Percentiles rank a stretch among this genome's conserved stretches.
Evolutionary conservation across 1,140 invertebrate genomes (phyloP).

Genomic region (Agrilus planipennis): DNA sequence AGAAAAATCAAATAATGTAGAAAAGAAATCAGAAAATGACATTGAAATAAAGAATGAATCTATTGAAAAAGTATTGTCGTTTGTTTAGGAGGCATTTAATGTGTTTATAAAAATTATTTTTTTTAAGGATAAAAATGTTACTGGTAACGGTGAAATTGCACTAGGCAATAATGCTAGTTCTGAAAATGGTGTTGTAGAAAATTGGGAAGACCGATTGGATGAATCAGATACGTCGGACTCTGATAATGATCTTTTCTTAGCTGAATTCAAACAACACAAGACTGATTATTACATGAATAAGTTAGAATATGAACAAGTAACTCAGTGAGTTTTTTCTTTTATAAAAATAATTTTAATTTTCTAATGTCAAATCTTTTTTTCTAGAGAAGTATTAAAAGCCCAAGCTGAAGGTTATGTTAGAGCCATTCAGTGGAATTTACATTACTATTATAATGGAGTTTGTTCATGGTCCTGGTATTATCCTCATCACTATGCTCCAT

Average conservation of each 20-base stretch:
- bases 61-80: no score
- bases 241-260: conserved; percentile 44
- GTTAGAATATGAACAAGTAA: conserved; percentile 64
- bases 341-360: conserved; percentile 4
- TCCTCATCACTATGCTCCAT: conserved; percentile 92
- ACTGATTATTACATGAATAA: conserved; percentile 87
- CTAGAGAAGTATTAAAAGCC: conserved; percentile 60
- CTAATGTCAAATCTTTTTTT: conserved; percentile 13
- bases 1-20: conserved; percentile 14
- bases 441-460: conserved; percentile 94
- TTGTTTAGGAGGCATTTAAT: no score
- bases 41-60: no score
- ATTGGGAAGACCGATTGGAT: conserved; percentile 9
- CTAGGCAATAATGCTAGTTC: not conserved
- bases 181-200: not conserved
- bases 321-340: conserved; percentile 40
- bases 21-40: no score
- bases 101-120: no score
- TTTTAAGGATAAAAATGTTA: no score
- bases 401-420: conserved; percentile 81
- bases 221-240: conserved; percentile 25
- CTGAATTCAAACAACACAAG: conserved; percentile 80
- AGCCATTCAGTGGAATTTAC: conserved; percentile 92
- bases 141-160: no score
- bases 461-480: conserved; percentile 98